phyloP scores from a whole-genome alignment of 2,113 vertebrate species.

The Motacilla alba region DNA sequence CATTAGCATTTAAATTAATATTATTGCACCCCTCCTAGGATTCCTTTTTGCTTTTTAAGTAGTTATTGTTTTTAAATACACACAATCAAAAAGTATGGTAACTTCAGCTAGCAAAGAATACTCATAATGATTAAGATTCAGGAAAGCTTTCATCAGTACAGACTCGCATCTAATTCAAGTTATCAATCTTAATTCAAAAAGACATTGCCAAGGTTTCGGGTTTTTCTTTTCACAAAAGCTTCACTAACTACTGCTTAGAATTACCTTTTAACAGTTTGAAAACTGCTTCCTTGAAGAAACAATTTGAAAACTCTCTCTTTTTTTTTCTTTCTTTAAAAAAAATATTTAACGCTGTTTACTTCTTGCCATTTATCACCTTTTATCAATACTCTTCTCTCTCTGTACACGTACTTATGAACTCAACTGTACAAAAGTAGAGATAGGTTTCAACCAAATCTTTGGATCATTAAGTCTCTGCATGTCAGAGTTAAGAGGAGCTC shows the following conservation, averaged over 20 bases:
- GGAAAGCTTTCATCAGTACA: slow-evolving; percentile 46
- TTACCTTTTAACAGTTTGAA: slow-evolving; percentile 3
- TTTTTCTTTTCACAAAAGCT: background rate
- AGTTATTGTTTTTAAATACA: slow-evolving; percentile 26
- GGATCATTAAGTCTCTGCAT: background rate
- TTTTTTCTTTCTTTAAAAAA: background rate
- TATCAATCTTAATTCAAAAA: slow-evolving; percentile 46
- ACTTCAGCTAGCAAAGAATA: slow-evolving; percentile 57
- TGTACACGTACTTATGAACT: background rate
- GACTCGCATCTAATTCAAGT: background rate
- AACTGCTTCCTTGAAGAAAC: background rate
- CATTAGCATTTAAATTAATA: slow-evolving; percentile 50
- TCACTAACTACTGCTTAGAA: slow-evolving; percentile 5
- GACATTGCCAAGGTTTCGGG: slow-evolving; percentile 64
- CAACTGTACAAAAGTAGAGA: slow-evolving; percentile 38
- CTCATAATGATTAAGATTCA: slow-evolving; percentile 28
- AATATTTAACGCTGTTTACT: background rate
- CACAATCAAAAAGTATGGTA: slow-evolving; percentile 32
- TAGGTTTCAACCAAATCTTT: slow-evolving; percentile 33
- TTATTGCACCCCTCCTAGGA: slow-evolving; percentile 54
- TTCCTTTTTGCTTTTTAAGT: slow-evolving; percentile 45
- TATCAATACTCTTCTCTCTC: background rate
- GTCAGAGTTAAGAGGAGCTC: slow-evolving; percentile 13
- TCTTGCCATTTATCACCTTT: background rate
- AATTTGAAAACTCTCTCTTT: background rate